Base-by-base conservation (phyloP, 2,113 vertebrate genomes). In the Gracilinanus agilis region DNA sequence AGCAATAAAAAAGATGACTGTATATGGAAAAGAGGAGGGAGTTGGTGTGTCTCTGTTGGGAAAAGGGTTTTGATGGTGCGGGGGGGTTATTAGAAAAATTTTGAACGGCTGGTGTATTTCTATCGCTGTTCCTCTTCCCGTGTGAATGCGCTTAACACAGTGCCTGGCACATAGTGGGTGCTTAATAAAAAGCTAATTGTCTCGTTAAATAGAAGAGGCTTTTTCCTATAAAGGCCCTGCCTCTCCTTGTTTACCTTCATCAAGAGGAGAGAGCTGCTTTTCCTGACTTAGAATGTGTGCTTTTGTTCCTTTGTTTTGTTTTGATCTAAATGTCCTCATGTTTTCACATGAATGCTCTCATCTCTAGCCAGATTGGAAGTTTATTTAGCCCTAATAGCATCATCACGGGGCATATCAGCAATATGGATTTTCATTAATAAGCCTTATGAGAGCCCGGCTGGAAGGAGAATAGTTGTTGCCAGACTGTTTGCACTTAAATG, bases 401-500 rank as follows among this genome's bases (percentile, higher is more conserved):
- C 53, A 29, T 54, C 91, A 94, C 91, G 94, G 94, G 90, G 53
- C 55, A 49, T 44, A 67, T 55, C 88, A 90, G 53, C 29, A 9
- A 90, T 92, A 58, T 83, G 58, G 55, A 94, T 96, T 96, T 96
- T 90, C 29, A 53, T 95, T 95, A 91, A 54, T 44, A 53, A 3
- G 40, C 34, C 53, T 3, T 44, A 11, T 94, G 91, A 95, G 61
- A 93, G 53, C 44, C 89, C 88, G 89, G 49, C 83, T 89, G 89
- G 89, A 94, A 94, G 53, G 89, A 89, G 95, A 94, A 19, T n/a
- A 58, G 24, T 88, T 93, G 44, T 93, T 96, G 93, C 92, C 94
- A 40, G 92, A 94, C 58, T 94, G 58, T 94, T 97, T 93, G n/a
- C 83, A 10, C 54, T 91, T 24, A 0, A 4, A 49, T 96, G 90